phyloP scores from a whole-genome alignment of 2,888 invertebrate species.

The Serripes groenlandicus region DNA sequence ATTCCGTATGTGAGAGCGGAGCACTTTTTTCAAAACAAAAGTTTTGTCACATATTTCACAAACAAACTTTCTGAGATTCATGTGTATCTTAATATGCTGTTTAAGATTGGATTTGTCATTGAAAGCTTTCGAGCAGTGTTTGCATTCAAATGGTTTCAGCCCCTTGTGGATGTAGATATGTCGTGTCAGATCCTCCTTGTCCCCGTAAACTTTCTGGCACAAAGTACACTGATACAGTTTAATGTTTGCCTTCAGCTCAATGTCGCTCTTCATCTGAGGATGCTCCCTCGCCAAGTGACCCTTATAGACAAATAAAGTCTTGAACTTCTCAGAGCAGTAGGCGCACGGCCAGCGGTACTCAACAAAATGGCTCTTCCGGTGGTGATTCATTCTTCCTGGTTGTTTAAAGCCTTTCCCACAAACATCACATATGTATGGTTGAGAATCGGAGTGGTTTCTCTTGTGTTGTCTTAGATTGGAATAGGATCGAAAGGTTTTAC shows the following conservation, averaged over 20 bases:
- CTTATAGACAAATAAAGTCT: conserved; percentile 64
- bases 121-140: conserved; percentile 53
- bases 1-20: background rate
- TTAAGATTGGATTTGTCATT: conserved; percentile 66
- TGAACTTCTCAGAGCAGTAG: conserved; percentile 58
- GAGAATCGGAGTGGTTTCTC: conserved; percentile 28
- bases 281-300: conserved; percentile 60
- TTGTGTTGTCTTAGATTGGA: conserved; percentile 62
- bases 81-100: conserved; percentile 34
- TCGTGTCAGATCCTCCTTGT: conserved; percentile 61
- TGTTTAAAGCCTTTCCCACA: conserved; percentile 64
- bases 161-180: conserved; percentile 65
- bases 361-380: conserved; percentile 56
- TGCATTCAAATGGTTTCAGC: conserved; percentile 58
- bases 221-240: conserved; percentile 55
- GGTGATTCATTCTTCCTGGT: conserved; percentile 61
- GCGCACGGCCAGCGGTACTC: conserved; percentile 57
- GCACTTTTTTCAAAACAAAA: background rate
- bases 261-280: conserved; percentile 50
- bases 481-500: conserved; percentile 58
- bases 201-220: conserved; percentile 61
- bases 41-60: background rate
- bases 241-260: conserved; percentile 52
- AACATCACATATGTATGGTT: conserved; percentile 60
- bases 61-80: background rate